Percentiles rank a stretch among this genome's conserved stretches.
phyloP scores from a whole-genome alignment of 92 coral and sea anemone genomes.

The Phenganax stokvisi region DNA sequence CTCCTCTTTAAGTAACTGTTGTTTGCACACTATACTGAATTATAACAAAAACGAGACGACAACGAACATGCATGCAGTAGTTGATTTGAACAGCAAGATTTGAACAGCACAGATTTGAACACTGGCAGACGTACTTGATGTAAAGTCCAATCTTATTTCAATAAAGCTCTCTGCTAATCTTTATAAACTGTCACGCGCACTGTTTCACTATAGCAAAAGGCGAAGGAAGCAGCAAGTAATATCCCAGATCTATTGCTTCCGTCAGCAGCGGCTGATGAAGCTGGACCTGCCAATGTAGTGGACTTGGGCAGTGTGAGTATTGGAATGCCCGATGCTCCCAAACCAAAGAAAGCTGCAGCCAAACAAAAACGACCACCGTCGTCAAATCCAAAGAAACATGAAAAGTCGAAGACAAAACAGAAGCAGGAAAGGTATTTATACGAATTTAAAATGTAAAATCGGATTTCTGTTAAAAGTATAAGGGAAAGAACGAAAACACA shows the following conservation, averaged over 20 bases:
- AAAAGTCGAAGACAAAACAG: slow-evolving; percentile 10
- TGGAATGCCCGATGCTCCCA: slow-evolving; percentile 1
- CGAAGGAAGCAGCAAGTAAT: slow-evolving; percentile 23
- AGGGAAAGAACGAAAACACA: no score
- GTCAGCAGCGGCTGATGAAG: slow-evolving; percentile 18
- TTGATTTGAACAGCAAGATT: no score
- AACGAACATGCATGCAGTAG: no score
- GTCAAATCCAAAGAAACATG: slow-evolving; percentile 21
- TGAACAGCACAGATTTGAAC: no score
- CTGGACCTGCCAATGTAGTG: background rate
- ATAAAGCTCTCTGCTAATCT: no score
- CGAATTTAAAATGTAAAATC: background rate
- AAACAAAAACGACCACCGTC: slow-evolving; percentile 20
- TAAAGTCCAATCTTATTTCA: no score
- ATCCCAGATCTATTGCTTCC: slow-evolving; percentile 1
- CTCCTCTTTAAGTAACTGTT: no score
- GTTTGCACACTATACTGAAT: no score
- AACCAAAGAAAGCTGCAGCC: slow-evolving; percentile 15
- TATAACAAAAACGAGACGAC: no score
- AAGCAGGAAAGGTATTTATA: slow-evolving; percentile 23
- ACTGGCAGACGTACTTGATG: no score
- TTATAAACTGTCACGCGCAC: no score
- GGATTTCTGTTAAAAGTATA: background rate
- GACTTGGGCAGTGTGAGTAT: background rate
- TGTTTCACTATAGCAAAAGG: slow-evolving; percentile 28